Base-by-base conservation (phyloP, 2,797 vertebrate species). In the Aldrovandia affinis region DNA sequence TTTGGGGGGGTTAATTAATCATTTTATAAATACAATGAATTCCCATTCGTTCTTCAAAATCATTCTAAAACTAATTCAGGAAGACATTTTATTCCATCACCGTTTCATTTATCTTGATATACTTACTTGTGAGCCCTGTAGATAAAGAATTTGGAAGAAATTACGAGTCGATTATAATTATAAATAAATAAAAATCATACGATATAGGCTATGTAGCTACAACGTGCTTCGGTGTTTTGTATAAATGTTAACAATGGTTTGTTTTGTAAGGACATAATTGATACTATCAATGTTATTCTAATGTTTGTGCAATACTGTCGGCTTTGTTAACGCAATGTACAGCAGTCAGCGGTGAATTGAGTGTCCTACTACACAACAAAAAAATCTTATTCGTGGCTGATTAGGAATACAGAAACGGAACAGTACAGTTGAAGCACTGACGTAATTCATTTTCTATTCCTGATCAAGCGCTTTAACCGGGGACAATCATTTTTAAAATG, bases 401-500 rank as follows among this genome's bases (percentile, higher is more conserved):
- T 83, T 65, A 55, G 80, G 57, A 84, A 80, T 83, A 84, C 42
- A 68, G 59, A 75, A 81, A 82, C 57, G 55, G 30, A 50, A 75
- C 25, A 57, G n/a, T n/a, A 36, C 10, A 81, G 42, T 18, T 39
- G 10, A 54, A 80, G 61, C 83, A 80, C 47, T 83, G 68, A 77
- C 78, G 39, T 52, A 83, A 68, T 75, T 85, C 22, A 47, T 20
- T 77, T 77, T 42, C n/a, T 15, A 55, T 80, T 70, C 22, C 63
- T 15, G 81, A 68, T 52, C 61, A 92, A 91, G 94, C 91, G 94
- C 94, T 95, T 95, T 95, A 95, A 94, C 94, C 94, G 95, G 95
- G 95, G 96, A 96, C 96, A 96, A 96, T 96, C 96, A 96, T 54
- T 90, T 90, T 93, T 94, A 93, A 75, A n/a, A 94, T 96, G 94